phyloP scores from a whole-genome alignment of 2,888 invertebrate genomes.

The Scaptomyza tumidula region DNA sequence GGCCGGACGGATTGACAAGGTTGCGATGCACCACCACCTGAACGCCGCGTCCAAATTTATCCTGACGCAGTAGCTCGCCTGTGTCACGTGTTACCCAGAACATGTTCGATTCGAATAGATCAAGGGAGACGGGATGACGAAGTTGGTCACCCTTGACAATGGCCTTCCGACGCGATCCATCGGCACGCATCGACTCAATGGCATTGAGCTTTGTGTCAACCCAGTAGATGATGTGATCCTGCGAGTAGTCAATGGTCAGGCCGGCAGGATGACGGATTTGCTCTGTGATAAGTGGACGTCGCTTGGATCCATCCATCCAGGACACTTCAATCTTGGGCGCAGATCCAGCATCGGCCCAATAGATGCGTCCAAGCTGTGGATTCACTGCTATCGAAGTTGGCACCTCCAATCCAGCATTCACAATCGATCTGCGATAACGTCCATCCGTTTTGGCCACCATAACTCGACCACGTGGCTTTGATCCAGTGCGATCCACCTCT shows the following conservation, averaged over 20 bases:
- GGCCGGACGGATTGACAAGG: conserved; percentile 93
- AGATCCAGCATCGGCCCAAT: conserved; percentile 97
- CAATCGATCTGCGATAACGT: conserved; percentile 92
- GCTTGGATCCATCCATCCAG: conserved; percentile 98
- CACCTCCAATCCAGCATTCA: conserved; percentile 91
- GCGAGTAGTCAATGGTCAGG: conserved; percentile 94
- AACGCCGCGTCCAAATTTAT: conserved; percentile 98
- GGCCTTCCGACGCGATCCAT: conserved; percentile 91
- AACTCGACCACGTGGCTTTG: conserved; percentile 91
- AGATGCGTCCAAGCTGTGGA: conserved; percentile 93
- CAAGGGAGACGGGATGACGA: conserved; percentile 93
- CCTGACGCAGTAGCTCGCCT: conserved; percentile 94
- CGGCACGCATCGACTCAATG: conserved; percentile 93
- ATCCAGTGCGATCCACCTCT: conserved; percentile 91
- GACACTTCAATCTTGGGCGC: conserved; percentile 96
- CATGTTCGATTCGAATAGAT: conserved; percentile 96
- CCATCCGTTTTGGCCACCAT: conserved; percentile 96
- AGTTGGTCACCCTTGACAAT: conserved; percentile 90
- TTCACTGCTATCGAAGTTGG: conserved; percentile 96
- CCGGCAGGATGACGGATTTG: conserved; percentile 94
- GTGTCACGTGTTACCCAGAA: conserved; percentile 97
- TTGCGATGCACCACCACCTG: conserved; percentile 92
- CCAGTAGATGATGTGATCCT: conserved; percentile 97
- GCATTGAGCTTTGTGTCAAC: conserved; percentile 96
- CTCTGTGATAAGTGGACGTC: conserved; percentile 92